Base-by-base conservation (phyloP, 2,797 vertebrate species). In the Pterois miles region DNA sequence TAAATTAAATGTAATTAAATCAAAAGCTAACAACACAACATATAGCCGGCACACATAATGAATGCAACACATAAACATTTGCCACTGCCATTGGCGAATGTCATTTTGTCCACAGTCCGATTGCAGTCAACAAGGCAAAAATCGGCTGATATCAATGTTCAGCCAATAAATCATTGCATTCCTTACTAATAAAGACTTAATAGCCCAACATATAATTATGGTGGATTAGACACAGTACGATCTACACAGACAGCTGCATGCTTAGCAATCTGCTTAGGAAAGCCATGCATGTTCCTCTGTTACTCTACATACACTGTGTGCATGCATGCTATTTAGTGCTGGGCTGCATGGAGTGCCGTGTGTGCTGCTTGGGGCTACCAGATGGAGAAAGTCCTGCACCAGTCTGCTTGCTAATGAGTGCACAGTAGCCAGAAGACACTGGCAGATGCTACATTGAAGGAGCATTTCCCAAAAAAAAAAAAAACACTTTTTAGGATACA, bases 331-430 rank as follows among this genome's bases (percentile, higher is more conserved):
- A 29, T 63, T 85, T 60, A 69, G 72, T 34, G 67, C 22, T 70
- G 50, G 71, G 64, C 54, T 52, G 68, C 59, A 66, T 27, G 38
- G 3, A 4, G 67, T 43, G 73, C 69, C 71, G 29, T 22, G 80
- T 67, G 62, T 82, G 72, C 72, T 52, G 80, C 86, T 86, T 34
- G 43, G 58, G 89, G 83, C 71, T 69, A 77, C 76, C 91, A 94
- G 91, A 94, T 91, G 88, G 87, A 91, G 73, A 76, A 84, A 76
- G 83, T 82, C 65, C 71, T 79, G 40, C 16, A 80, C 79, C 78
- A 64, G 76, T 64, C 88, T 82, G 84, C 81, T 78, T 81, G 87
- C 78, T 91, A 90, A 93, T 91, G 86, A 91, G 78, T 25, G 20
- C 71, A 59, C 54, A 78, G 82, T 52, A 83, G 86, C 87, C 59